A percentile compares a stretch with the other conserved stretches of the same genome.
Conservation (phyloP, 1,140 invertebrate species). For the Penaeus vannamei region DNA sequence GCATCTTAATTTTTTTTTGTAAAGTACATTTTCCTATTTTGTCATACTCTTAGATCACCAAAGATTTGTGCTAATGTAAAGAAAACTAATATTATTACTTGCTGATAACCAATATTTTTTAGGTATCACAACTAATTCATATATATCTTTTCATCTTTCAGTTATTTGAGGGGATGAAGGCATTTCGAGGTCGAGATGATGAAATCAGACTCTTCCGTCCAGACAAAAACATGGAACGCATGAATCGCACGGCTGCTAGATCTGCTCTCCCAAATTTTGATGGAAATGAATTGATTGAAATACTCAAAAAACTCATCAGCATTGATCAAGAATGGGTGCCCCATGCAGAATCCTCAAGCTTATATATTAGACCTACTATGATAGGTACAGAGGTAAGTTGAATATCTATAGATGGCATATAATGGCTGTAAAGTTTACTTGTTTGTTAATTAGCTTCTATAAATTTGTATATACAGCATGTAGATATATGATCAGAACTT, state of each 20-base stretch:
- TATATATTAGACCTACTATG: slow-evolving; percentile 96
- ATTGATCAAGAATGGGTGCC: slow-evolving; percentile 99
- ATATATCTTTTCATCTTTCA: slow-evolving; percentile 72
- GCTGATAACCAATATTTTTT: neutral
- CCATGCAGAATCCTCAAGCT: slow-evolving; percentile 86
- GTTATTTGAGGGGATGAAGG: slow-evolving; percentile 99
- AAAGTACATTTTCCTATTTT: no score
- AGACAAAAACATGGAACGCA: slow-evolving; percentile 93
- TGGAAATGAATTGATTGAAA: slow-evolving; percentile 87
- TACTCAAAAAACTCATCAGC: slow-evolving; percentile 87
- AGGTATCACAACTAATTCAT: neutral
- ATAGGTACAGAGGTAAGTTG: slow-evolving; percentile 92
- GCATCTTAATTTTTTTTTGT: no score
- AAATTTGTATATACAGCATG: no score
- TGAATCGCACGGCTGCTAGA: slow-evolving; percentile 88
- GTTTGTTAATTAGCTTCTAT: no score
- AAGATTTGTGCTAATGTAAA: no score
- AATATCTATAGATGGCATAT: no score
- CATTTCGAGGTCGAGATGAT: slow-evolving; percentile 93
- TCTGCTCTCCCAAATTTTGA: slow-evolving; percentile 93
- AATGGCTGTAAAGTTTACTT: no score
- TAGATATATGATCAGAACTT: no score
- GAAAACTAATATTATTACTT: neutral
- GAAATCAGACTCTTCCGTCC: slow-evolving; percentile 96
- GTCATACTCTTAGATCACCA: no score